phyloP scores from a whole-genome alignment of 2,797 vertebrate species.

The Catharus ustulatus region DNA sequence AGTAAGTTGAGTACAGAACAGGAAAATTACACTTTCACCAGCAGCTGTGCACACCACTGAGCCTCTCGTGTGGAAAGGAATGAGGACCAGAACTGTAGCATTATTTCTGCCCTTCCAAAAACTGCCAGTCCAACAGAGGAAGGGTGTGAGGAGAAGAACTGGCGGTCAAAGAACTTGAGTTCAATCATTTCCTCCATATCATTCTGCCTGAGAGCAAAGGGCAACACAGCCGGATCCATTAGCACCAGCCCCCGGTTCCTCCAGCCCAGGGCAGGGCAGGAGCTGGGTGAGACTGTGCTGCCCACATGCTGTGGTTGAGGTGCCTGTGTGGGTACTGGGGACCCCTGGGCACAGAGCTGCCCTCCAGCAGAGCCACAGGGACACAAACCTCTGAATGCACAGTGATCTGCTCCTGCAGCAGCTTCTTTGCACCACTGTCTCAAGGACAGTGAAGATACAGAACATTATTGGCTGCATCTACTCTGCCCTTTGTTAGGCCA shows the following conservation, averaged over 20 bases:
- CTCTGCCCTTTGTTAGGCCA: neutral
- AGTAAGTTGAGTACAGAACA: neutral
- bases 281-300: neutral
- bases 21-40: neutral
- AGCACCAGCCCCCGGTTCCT: neutral
- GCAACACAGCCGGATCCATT: neutral
- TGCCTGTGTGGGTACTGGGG: accelerated
- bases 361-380: neutral
- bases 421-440: neutral
- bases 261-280: neutral
- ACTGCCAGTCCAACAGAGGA: neutral
- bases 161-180: neutral
- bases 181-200: neutral
- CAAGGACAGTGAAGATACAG: neutral
- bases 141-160: neutral
- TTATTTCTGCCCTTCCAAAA: neutral
- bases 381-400: neutral
- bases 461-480: neutral
- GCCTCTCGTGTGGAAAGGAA: neutral
- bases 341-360: neutral
- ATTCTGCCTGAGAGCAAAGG: neutral
- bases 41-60: accelerated
- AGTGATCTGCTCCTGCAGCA: neutral
- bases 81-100: neutral
- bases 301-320: neutral